Conservation (phyloP, 2,888 invertebrate genomes). For the Chymomyza caudatula region DNA sequence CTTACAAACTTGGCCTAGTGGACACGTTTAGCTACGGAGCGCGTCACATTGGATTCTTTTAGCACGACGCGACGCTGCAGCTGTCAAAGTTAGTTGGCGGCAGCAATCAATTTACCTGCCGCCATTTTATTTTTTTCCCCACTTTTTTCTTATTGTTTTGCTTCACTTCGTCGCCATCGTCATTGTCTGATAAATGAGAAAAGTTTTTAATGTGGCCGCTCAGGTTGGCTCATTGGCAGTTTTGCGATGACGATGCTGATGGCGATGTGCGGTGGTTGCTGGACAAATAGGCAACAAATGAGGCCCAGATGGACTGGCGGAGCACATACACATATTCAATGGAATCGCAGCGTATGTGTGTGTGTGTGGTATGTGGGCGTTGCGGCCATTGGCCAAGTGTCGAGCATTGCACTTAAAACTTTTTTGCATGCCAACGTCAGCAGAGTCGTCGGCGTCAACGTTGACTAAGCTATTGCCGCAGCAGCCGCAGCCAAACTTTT, state of each 20-base stretch:
- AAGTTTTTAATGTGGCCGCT: conserved; percentile 64
- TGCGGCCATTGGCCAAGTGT: not conserved
- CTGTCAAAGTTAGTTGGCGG: conserved; percentile 3
- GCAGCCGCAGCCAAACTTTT: conserved; percentile 1
- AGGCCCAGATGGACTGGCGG: conserved; percentile 35
- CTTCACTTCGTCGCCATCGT: conserved; percentile 12
- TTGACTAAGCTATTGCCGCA: not conserved
- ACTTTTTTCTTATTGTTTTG: not conserved
- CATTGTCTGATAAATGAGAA: conserved; percentile 63
- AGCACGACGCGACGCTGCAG: not conserved
- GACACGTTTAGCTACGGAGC: not conserved
- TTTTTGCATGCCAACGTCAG: conserved; percentile 57
- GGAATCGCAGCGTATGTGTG: conserved; percentile 62
- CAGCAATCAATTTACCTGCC: conserved; percentile 65
- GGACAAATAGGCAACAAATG: conserved; percentile 66
- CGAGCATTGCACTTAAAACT: conserved; percentile 63
- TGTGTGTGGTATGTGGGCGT: not conserved
- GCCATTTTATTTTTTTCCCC: conserved; percentile 8
- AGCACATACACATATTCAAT: conserved; percentile 42
- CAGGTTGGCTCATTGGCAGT: conserved; percentile 68
- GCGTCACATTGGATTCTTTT: not conserved
- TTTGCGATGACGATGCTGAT: conserved; percentile 50
- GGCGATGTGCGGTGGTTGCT: not conserved
- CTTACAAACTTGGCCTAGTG: not conserved
- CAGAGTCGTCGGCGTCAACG: conserved; percentile 38